Evolutionary conservation across 2,113 vertebrate genomes (phyloP).

Genomic region (Irena cyanogastra): DNA sequence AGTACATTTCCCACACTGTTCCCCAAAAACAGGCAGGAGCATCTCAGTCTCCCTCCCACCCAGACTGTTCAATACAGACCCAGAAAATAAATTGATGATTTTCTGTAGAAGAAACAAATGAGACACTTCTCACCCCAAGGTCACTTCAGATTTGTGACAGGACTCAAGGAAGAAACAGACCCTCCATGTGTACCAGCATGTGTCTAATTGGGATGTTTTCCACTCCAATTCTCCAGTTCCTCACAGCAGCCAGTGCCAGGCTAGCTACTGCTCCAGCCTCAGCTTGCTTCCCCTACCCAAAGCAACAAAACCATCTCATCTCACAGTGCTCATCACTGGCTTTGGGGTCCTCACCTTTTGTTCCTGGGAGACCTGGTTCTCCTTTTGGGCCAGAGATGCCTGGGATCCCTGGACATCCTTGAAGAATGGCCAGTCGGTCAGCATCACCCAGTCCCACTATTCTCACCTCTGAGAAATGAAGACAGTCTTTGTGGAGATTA

Average conservation of each 20-base stretch:
- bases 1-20: not conserved
- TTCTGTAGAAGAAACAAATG: not conserved
- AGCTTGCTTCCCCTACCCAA: not conserved
- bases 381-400: conserved; percentile 12
- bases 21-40: not conserved
- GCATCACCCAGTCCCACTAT: conserved; percentile 2
- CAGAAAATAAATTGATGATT: not conserved
- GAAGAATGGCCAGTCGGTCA: not conserved
- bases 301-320: not conserved
- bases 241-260: not conserved
- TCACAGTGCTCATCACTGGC: not conserved
- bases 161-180: not conserved
- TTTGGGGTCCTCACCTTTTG: not conserved
- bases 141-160: not conserved
- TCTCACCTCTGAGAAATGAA: conserved; percentile 13
- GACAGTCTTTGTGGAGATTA: not conserved
- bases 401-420: conserved; percentile 31
- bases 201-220: not conserved
- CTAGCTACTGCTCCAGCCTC: not conserved
- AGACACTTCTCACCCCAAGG: not conserved
- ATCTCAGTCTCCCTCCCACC: not conserved
- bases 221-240: not conserved
- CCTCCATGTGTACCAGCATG: not conserved
- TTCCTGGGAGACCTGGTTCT: conserved; percentile 18
- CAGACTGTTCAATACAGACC: not conserved